Evolutionary conservation across 92 coral and sea anemone genomes (phyloP), one percentile per base, ranked within the genome.

Genomic region (Paramuricea clavata): DNA sequence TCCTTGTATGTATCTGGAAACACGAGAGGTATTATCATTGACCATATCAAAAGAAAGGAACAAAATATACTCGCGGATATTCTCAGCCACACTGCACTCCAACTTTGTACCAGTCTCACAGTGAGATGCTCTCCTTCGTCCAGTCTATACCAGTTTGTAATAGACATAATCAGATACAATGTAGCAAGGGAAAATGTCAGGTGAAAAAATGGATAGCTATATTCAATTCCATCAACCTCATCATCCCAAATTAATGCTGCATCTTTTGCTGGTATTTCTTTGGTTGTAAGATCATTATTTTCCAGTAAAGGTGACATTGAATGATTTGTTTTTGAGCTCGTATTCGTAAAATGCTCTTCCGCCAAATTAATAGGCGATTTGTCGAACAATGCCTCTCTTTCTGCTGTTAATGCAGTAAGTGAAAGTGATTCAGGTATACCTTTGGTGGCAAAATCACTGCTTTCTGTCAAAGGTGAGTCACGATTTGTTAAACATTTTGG

Each of bases 1-100:
- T 97, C 98, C 61, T 86, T 86, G 87, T 97, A 94, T 2, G 98
- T 85, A 56, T 94, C 91, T 11, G 99, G 99, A 69, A 97, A 97
- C 62, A 97, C 88, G 3, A 97, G 97, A 6, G 99, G 99, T 1
- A 98, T 96, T 34, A 97, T 87, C 33, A 97, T 78, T 1, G 99
- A 94, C 99, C 99, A 97, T 36, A 97, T 94, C 33, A 94, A 94
- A 85, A 97, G 93, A 85, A 97, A 97, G 15, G 95, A 92, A 77
- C 98, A 94, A 61, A 97, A 94, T 60, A 97, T 97, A 59, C 97
- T 98, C 19, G 98, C 98, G 0, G 98, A 97, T 6, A 97, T 86
- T 42, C 98, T 89, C 60, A 97, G 89, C 99, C 99, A 97, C 41
- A 97, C 99, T 23, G 98, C 92, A 16, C 99, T 98, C 99, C 99